Percentiles rank a stretch among this genome's conserved stretches.
Conservation (phyloP, 2,113 vertebrate species). For the Ancistrus triradiatus region DNA sequence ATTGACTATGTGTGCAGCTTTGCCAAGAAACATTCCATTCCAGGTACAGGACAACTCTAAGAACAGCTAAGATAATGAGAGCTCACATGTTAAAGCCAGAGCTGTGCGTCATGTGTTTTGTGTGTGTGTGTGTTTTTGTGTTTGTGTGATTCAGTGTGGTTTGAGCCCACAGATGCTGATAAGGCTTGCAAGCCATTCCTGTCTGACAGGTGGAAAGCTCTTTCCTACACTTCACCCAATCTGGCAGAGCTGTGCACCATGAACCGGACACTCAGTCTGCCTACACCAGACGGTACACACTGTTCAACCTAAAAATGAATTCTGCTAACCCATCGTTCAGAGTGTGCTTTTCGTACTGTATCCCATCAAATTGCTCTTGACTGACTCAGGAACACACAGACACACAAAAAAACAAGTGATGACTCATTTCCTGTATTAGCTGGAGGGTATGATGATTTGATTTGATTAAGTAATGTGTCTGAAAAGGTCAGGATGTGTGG, state of each 20-base stretch:
- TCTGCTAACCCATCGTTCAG: background rate
- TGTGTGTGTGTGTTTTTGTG: background rate
- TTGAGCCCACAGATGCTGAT: conserved; percentile 80
- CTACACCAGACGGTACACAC: conserved; percentile 72
- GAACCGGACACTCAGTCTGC: conserved; percentile 71
- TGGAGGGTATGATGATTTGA: background rate
- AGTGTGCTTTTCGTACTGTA: background rate
- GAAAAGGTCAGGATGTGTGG: too few relatives aligned
- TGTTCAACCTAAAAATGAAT: background rate
- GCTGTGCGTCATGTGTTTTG: conserved; percentile 3
- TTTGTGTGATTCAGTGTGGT: conserved; percentile 76
- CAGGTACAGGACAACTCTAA: conserved; percentile 61
- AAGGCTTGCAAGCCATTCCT: conserved; percentile 84
- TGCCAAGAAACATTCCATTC: conserved; percentile 68
- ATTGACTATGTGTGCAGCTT: conserved; percentile 79
- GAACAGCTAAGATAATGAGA: background rate
- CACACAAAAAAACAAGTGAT: background rate
- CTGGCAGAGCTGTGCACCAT: conserved; percentile 78
- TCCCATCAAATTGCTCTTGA: background rate
- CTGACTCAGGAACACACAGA: background rate
- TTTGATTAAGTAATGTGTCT: too few relatives aligned
- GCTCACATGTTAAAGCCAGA: background rate
- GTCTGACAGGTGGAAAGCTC: conserved; percentile 81
- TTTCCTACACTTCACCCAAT: conserved; percentile 81
- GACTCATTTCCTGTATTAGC: conserved; percentile 26